Percentiles rank a stretch among this genome's conserved stretches.
These are phyloP conservation scores for Cephus cinctus DNA, from an alignment of 1,140 invertebrate genomes.

Conservation along the genomic window DNA sequence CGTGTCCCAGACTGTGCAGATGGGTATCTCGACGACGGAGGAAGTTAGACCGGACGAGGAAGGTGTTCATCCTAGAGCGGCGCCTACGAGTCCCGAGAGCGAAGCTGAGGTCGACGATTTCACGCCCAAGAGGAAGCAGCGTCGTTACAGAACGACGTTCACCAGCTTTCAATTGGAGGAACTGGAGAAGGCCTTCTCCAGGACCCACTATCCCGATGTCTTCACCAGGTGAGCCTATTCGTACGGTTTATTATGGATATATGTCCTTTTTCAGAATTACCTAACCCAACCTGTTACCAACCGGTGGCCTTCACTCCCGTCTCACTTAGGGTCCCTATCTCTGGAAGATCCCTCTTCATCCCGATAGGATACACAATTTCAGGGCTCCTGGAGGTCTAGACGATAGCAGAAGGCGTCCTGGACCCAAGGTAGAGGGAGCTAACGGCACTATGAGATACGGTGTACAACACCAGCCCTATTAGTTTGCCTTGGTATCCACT, in stretches of 20 bases:
- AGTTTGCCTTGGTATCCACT: too few relatives aligned
- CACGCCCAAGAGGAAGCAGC: conserved; percentile 85
- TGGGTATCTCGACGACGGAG: conserved; percentile 50
- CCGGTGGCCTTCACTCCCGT: conserved; percentile 2
- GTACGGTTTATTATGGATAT: conserved; percentile 4
- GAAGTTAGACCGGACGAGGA: conserved; percentile 47
- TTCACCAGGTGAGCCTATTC: conserved; percentile 81
- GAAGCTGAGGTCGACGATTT: conserved; percentile 79
- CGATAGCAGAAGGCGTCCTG: conserved; percentile 37
- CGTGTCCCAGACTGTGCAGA: conserved; percentile 27
- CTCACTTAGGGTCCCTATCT: too few relatives aligned
- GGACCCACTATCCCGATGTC: conserved; percentile 97
- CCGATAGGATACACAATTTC: neutral
- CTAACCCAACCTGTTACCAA: neutral
- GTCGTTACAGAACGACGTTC: conserved; percentile 90
- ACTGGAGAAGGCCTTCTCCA: conserved; percentile 94
- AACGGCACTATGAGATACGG: too few relatives aligned
- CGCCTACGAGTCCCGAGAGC: conserved; percentile 63
- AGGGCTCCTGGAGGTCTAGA: conserved; percentile 30
- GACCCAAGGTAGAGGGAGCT: too few relatives aligned
- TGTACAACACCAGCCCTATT: too few relatives aligned
- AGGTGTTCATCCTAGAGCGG: conserved; percentile 46
- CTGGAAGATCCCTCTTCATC: too few relatives aligned
- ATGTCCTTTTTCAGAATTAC: neutral
- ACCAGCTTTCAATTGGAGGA: conserved; percentile 95